Percentiles rank a stretch among this genome's conserved stretches.
These are phyloP conservation scores for Chionomys nivalis DNA, from an alignment of 2,113 vertebrate genomes.

Conservation along the genomic window DNA sequence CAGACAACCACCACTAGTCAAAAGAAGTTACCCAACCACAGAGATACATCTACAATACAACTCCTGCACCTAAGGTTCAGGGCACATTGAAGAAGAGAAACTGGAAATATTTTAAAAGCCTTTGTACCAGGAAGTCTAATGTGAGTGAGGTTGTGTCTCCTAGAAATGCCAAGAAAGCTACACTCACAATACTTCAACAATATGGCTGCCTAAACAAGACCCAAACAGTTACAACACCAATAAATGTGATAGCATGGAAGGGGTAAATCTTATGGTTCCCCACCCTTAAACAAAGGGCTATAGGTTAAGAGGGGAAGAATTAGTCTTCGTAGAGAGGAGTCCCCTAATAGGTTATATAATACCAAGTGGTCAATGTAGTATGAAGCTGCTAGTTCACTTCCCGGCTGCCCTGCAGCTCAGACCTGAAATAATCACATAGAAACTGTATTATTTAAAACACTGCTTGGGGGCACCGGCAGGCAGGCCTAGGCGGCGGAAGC, in stretches of 20 bases:
- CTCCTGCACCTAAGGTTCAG: neutral
- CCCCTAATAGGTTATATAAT: neutral
- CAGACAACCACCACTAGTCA: neutral
- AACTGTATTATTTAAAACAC: too few species aligned
- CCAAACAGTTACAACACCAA: neutral
- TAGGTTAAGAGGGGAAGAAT: neutral
- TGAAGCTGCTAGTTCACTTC: too few species aligned
- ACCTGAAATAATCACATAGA: too few species aligned
- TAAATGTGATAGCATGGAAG: neutral
- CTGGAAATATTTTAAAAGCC: neutral
- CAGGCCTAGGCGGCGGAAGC: too few species aligned
- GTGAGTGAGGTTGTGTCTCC: neutral
- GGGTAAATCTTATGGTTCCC: neutral
- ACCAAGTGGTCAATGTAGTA: neutral
- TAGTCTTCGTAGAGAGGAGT: neutral
- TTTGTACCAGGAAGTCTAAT: neutral
- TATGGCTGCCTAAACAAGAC: neutral
- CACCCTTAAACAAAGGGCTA: neutral
- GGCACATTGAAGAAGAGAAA: neutral
- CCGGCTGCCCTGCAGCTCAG: rapidly evolving
- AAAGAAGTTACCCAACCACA: neutral
- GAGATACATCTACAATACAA: neutral
- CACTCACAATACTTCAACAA: neutral
- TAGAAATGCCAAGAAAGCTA: neutral
- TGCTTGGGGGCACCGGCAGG: too few species aligned